Evolutionary conservation across 2,888 invertebrate species (phyloP), one percentile per base, ranked within the genome.

Genomic region (Parnassius smintheus): DNA sequence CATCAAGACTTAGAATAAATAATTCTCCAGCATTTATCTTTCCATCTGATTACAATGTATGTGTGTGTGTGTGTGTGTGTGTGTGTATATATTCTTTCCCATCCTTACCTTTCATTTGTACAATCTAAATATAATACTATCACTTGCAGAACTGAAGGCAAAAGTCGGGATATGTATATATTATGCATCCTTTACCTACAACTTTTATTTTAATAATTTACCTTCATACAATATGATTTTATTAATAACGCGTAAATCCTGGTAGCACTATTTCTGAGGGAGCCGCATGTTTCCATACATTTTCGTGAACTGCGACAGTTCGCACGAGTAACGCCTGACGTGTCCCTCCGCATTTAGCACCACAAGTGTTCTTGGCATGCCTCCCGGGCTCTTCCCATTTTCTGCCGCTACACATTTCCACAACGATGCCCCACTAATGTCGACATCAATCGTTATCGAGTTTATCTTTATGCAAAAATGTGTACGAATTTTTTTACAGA

Each of bases 331-430:
- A 68, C 62, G 75, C 72, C 77, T 86, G 88, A 86, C 86, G 86
- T 81, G 83, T 76, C 82, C 65, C 66, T 77, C 85, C 83, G 73
- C 74, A 80, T 88, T 89, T 89, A 88, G 88, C 81, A 67, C 79
- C 76, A 74, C 73, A 81, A 81, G 80, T 79, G 81, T 79, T 85
- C 80, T 86, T 90, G 77, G 75, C 77, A 75, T 69, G 72, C 74
- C 76, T 75, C 79, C 80, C 80, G 78, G 79, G 77, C 77, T 83
- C 81, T 83, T 84, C 83, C 81, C 82, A 75, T 71, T 77, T 83
- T 85, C 81, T 80, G 78, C 72, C 72, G 69, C 72, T 66, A 63
- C 59, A 59, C 64, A 61, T 64, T 64, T 61, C 56, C 61, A 63
- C 65, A 60, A 61, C 54, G 53, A 53, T 52, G 57, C 52, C 44